Evolutionary conservation across 2,888 invertebrate genomes (phyloP).

Genomic region (Aporophyla nigra): DNA sequence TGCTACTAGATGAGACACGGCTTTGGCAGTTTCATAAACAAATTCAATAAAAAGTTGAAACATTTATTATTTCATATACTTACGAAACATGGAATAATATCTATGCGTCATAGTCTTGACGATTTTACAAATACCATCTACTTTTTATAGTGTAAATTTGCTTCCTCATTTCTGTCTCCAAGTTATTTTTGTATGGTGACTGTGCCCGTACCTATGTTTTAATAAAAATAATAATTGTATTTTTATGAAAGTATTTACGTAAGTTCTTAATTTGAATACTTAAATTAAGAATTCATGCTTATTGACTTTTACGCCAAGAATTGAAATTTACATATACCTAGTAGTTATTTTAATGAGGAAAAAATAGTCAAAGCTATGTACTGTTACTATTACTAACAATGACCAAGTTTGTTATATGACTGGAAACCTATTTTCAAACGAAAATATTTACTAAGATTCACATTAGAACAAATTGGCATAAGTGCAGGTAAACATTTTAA

Average conservation of each 20-base stretch:
- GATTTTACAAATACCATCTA: slow-evolving; percentile 31
- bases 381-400: slow-evolving; percentile 5
- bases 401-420: background rate
- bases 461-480: background rate
- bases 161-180: slow-evolving; percentile 38
- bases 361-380: background rate
- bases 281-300: background rate
- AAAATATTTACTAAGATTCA: background rate
- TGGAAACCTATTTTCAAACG: background rate
- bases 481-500: slow-evolving; percentile 15
- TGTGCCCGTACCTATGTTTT: background rate
- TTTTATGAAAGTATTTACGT: background rate
- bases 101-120: slow-evolving; percentile 10
- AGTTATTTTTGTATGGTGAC: slow-evolving; percentile 31
- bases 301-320: background rate
- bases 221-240: background rate
- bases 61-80: slow-evolving; percentile 3
- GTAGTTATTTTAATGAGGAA: slow-evolving; percentile 12
- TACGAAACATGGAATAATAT: slow-evolving; percentile 21
- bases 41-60: background rate
- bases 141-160: slow-evolving; percentile 16
- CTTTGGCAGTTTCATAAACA: slow-evolving; percentile 1
- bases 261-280: background rate
- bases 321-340: background rate
- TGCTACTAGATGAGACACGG: background rate